phyloP scores from a whole-genome alignment of 2,113 vertebrate genomes.

The Phalacrocorax carbo region DNA sequence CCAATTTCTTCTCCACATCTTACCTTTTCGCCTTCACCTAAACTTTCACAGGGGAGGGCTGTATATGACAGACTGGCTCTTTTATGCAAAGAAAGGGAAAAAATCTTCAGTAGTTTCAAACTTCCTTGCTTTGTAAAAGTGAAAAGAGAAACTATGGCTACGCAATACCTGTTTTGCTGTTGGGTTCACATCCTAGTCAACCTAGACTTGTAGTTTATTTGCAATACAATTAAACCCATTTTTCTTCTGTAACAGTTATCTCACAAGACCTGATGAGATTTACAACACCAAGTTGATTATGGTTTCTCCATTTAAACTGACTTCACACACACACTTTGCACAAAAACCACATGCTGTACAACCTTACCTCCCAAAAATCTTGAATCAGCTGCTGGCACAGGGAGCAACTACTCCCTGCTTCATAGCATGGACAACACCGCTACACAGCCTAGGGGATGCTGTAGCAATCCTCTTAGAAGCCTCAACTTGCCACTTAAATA shows the following conservation, averaged over 20 bases:
- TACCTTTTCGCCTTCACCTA: background rate
- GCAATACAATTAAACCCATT: fast-evolving
- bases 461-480: fast-evolving
- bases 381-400: fast-evolving
- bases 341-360: fast-evolving
- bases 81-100: background rate
- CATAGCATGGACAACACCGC: fast-evolving
- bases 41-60: background rate
- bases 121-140: background rate
- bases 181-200: background rate
- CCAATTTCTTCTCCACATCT: background rate
- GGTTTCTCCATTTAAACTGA: fast-evolving
- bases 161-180: fast-evolving
- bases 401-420: no score
- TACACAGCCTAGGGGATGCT: fast-evolving
- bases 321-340: background rate
- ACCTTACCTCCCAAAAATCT: background rate
- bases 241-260: background rate
- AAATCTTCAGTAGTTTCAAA: background rate
- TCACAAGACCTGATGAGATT: background rate
- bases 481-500: fast-evolving
- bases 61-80: background rate
- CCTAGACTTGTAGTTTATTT: background rate
- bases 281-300: fast-evolving
- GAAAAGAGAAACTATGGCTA: background rate